These are phyloP conservation scores for Hydraecia micacea DNA, from an alignment of 2,888 invertebrate genomes.

Conservation along the genomic window DNA sequence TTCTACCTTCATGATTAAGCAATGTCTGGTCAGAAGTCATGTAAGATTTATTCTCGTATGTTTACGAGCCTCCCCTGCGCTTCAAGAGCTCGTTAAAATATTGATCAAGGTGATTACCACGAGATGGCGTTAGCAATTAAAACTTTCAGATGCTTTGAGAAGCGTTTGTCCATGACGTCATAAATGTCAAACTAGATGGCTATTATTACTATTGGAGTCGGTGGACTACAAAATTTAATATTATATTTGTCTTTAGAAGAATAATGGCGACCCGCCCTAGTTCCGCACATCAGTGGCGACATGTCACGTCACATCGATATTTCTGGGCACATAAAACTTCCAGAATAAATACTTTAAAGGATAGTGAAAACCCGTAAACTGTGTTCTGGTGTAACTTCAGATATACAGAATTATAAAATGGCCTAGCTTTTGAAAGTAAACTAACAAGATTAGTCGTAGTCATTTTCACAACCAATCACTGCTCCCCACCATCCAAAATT, in stretches of 20 bases:
- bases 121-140: conserved; percentile 52
- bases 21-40: conserved; percentile 36
- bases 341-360: not conserved
- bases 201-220: conserved; percentile 6
- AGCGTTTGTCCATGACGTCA: conserved; percentile 38
- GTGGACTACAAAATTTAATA: not conserved
- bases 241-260: not conserved
- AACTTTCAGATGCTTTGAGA: conserved; percentile 48
- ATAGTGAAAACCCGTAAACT: not conserved
- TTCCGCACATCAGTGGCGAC: not conserved
- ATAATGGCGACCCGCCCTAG: too few relatives aligned
- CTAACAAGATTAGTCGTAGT: not conserved
- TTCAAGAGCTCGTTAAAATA: conserved; percentile 54
- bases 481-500: not conserved
- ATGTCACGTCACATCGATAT: not conserved
- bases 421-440: not conserved
- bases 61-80: conserved; percentile 40
- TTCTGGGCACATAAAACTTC: not conserved
- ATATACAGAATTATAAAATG: not conserved
- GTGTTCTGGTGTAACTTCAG: too few relatives aligned
- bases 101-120: conserved; percentile 43
- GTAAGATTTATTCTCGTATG: conserved; percentile 26
- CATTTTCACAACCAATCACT: not conserved
- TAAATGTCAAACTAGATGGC: conserved; percentile 18
- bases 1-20: conserved; percentile 13